These are phyloP conservation scores for Schizothorax lantsangensis DNA, from an alignment of 2,797 vertebrate genomes.

Conservation along the genomic window DNA sequence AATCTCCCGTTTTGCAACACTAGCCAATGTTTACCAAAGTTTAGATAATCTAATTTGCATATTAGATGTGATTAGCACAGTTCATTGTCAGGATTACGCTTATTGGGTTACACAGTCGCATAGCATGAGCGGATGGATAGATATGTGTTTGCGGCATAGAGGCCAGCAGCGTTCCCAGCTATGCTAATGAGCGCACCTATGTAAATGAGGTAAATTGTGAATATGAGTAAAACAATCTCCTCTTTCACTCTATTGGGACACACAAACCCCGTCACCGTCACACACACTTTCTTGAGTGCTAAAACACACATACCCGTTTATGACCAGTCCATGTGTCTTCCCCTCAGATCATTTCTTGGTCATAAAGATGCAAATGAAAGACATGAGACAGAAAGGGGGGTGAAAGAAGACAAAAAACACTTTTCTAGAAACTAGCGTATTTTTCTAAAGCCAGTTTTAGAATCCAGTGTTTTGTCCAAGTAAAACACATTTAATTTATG, in stretches of 20 bases:
- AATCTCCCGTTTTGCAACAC: constrained; percentile 51
- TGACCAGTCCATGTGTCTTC: constrained; percentile 32
- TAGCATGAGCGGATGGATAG: constrained; percentile 61
- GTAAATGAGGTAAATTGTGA: constrained; percentile 60
- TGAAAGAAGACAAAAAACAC: constrained; percentile 39
- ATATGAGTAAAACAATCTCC: constrained; percentile 62
- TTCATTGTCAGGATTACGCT: constrained; percentile 70
- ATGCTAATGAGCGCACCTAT: constrained; percentile 62
- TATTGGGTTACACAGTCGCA: constrained; percentile 60
- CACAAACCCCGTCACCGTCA: constrained; percentile 22
- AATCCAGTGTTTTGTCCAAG: constrained; percentile 54
- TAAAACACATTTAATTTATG: constrained; percentile 64
- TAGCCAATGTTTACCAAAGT: constrained; percentile 66
- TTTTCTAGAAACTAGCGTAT: constrained; percentile 38
- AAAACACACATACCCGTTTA: constrained; percentile 37
- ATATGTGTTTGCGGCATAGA: constrained; percentile 44
- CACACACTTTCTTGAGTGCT: constrained; percentile 42
- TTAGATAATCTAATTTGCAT: constrained; percentile 71
- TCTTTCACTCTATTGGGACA: constrained; percentile 58
- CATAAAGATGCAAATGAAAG: constrained; percentile 50
- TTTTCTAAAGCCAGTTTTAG: constrained; percentile 51
- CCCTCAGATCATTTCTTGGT: constrained; percentile 48
- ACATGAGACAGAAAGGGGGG: constrained; percentile 28
- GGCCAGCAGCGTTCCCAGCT: constrained; percentile 43
- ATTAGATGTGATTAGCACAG: constrained; percentile 72